Base-by-base conservation (phyloP, 1,140 invertebrate genomes). In the Tribolium madens region DNA sequence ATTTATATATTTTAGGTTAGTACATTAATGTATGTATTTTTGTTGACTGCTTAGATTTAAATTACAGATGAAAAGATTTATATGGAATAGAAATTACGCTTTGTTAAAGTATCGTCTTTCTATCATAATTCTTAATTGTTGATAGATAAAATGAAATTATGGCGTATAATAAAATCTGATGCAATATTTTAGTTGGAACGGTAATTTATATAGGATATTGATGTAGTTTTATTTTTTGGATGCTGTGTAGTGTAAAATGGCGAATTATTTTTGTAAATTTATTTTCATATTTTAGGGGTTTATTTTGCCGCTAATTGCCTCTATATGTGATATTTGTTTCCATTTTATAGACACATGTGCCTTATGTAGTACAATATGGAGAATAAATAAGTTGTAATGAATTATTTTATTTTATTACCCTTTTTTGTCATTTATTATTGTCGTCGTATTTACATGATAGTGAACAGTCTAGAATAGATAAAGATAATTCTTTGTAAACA, bases 291-390 rank as follows among this genome's bases (percentile, higher is more conserved):
- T 26, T 72, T 50, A 52, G 47, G 18, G 21, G 70, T 72, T 72
- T 52, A 13, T 72, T 42, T 18, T 18, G 68, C 68, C 68, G 47
- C 15, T 33, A 42, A 50, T 48, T 72, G 46, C 46, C 70, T 52
- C 31, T 72, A 52, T 72, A 72, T 72, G 70, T 72, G 70, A 72
- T 72, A 72, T 52, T 72, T 31, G 26, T 64, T 64, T 64, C 68
- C 69, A 50, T 50, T 71, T 71, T 71, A 74, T 74, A 33, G 15
- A 52, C 15, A 53, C 48, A 53, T 18, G 52, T 57, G 72, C 47
- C 72, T 74, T 74, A 74, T 74, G 10, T 53, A 74, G 60, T 74
- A 7, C 3, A 72, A 14, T 42, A 72, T 31, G 13, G 50, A 50
- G 48, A 21, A 72, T 72, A 53, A 12, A 13, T 64, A 5, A 64